Percentiles rank a stretch among this genome's conserved stretches.
Evolutionary conservation across 2,113 vertebrate species (phyloP).

Genomic region (Gobiocypris rarus): DNA sequence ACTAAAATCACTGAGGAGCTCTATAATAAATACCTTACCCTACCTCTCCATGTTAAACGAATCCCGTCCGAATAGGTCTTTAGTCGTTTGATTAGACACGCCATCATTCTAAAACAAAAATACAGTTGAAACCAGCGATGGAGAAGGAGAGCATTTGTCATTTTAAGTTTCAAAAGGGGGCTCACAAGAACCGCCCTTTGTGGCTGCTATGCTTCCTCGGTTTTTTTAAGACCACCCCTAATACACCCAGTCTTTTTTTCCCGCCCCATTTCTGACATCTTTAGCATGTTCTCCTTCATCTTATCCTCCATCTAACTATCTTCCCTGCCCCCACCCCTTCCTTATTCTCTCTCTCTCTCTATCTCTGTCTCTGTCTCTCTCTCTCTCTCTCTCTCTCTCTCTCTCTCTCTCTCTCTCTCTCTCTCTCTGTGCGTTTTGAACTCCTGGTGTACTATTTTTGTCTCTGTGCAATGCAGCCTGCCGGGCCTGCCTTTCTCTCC

Average conservation of each 20-base stretch:
- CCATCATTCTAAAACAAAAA: not conserved
- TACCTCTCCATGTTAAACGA: too few species aligned
- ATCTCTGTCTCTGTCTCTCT: not conserved
- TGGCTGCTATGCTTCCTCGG: not conserved
- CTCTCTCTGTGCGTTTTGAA: constrained; percentile 35
- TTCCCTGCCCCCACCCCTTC: constrained; percentile 17
- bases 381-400: constrained; percentile 3
- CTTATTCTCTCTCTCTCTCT: constrained; percentile 6
- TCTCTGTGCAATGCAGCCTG: constrained; percentile 47
- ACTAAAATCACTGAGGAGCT: too few species aligned
- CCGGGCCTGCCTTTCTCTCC: constrained; percentile 18
- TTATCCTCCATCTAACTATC: constrained; percentile 1
- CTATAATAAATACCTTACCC: too few species aligned
- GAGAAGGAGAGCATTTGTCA: not conserved
- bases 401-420: not conserved
- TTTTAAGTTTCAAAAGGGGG: not conserved
- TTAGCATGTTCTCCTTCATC: constrained; percentile 8
- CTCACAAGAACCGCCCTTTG: too few species aligned
- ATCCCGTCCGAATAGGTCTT: too few species aligned
- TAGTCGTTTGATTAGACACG: not conserved
- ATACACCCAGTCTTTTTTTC: not conserved
- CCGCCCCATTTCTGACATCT: constrained; percentile 18
- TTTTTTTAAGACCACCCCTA: not conserved
- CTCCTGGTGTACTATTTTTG: constrained; percentile 50
- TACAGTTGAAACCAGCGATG: not conserved